phyloP scores from a whole-genome alignment of 2,113 vertebrate genomes.

The Ophiodon elongatus region DNA sequence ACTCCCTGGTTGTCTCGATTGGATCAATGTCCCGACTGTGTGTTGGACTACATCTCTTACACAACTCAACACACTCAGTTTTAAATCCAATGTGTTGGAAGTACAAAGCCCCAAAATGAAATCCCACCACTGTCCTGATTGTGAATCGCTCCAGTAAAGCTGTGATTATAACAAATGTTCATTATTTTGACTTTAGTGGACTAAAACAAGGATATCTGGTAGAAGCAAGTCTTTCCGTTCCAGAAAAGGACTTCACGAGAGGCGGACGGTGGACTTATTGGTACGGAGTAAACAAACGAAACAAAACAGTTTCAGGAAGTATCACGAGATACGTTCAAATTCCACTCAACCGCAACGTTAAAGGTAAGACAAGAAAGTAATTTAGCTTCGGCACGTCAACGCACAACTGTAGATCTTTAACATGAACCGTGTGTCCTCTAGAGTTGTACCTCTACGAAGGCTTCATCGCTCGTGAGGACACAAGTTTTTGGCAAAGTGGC shows the following conservation, averaged over 20 bases:
- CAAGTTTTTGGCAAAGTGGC: rapidly evolving
- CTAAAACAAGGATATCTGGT: conserved; percentile 52
- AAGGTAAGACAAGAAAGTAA: conserved; percentile 48
- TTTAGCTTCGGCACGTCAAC: background rate
- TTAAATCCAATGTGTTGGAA: no score
- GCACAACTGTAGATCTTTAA: rapidly evolving
- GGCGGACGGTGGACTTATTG: rapidly evolving
- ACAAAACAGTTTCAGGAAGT: background rate
- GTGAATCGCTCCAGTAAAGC: no score
- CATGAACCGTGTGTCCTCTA: conserved; percentile 29
- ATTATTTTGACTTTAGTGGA: conserved; percentile 41
- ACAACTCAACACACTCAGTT: no score
- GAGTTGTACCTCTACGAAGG: conserved; percentile 80
- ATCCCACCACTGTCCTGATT: no score
- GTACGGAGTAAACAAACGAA: conserved; percentile 60
- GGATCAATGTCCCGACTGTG: no score
- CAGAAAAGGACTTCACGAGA: rapidly evolving
- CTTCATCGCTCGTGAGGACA: conserved; percentile 27
- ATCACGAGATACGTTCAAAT: rapidly evolving
- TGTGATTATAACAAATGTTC: background rate
- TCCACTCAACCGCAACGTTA: background rate
- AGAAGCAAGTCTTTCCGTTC: conserved; percentile 64
- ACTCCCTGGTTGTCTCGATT: no score
- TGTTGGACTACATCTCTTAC: no score
- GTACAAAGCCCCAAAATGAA: no score